Conservation (phyloP, 2,797 vertebrate species). For the Hozukius guyotensis region DNA sequence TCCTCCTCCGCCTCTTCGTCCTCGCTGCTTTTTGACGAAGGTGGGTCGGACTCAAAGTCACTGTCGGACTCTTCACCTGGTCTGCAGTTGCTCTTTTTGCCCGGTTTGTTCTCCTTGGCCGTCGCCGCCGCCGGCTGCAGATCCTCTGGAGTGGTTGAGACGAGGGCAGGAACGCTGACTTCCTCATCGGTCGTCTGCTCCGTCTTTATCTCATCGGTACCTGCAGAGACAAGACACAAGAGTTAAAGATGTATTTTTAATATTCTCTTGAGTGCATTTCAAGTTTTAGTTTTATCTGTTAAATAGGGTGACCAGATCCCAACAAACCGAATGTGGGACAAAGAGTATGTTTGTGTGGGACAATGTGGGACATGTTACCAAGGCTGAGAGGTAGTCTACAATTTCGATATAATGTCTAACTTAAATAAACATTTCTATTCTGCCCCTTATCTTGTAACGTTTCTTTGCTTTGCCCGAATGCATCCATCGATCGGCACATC, state of each 20-base stretch:
- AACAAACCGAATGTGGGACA: too few species aligned
- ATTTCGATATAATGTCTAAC: too few species aligned
- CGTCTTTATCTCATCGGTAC: conserved; percentile 52
- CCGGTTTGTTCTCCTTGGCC: conserved; percentile 75
- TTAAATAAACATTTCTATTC: too few species aligned
- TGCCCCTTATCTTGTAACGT: too few species aligned
- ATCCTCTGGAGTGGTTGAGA: not conserved
- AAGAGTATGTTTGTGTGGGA: too few species aligned
- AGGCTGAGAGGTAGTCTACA: too few species aligned
- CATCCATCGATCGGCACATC: too few species aligned
- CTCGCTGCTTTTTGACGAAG: conserved; percentile 96
- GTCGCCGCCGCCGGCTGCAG: not conserved
- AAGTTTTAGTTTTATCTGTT: not conserved
- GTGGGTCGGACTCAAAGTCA: conserved; percentile 97
- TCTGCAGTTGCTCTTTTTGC: conserved; percentile 74
- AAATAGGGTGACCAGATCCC: too few species aligned
- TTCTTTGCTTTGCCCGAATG: too few species aligned
- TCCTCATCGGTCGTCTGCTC: conserved; percentile 76
- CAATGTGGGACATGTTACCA: too few species aligned
- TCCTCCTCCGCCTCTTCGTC: conserved; percentile 93
- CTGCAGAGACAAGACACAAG: conserved; percentile 69
- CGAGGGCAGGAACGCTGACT: fast-evolving
- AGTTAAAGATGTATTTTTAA: not conserved
- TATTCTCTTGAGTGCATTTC: not conserved
- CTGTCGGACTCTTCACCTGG: conserved; percentile 90